Percentiles rank a stretch among this genome's conserved stretches.
These are phyloP conservation scores for Nesometra sesokonis DNA, from an alignment of 35 echinoderm and acorn worm species.

Conservation along the genomic window DNA sequence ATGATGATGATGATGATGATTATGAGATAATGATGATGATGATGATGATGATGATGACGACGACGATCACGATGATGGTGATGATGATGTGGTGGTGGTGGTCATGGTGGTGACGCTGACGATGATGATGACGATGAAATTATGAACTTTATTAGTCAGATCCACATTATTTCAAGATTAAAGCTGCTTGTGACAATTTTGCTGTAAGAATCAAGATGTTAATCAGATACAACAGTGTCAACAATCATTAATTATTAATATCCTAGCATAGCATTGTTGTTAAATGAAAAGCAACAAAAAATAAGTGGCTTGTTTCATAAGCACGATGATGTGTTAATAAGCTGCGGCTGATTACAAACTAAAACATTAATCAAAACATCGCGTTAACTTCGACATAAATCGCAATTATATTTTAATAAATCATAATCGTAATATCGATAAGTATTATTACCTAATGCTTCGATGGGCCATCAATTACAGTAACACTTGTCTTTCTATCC, in stretches of 20 bases:
- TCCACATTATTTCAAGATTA: too few species aligned
- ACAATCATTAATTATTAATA: background rate
- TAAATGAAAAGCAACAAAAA: background rate
- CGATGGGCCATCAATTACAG: background rate
- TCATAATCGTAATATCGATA: background rate
- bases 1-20: too few species aligned
- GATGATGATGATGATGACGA: too few species aligned
- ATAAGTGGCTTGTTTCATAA: background rate
- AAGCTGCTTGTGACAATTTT: too few species aligned
- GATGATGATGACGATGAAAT: too few species aligned
- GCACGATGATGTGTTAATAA: background rate
- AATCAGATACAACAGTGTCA: background rate
- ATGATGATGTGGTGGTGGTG: too few species aligned
- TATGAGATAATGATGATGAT: too few species aligned
- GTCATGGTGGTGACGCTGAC: too few species aligned
- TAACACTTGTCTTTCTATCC: background rate
- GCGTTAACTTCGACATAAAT: background rate
- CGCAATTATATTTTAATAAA: background rate
- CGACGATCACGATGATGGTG: too few species aligned
- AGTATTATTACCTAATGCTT: background rate
- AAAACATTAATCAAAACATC: background rate
- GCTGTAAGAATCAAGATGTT: too few species aligned
- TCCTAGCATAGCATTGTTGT: background rate
- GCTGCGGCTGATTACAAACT: background rate
- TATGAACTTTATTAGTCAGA: too few species aligned